A percentile compares a stretch with the other conserved stretches of the same genome.
Evolutionary conservation across 1,140 invertebrate species (phyloP).

Genomic region (Choristoneura fumiferana): DNA sequence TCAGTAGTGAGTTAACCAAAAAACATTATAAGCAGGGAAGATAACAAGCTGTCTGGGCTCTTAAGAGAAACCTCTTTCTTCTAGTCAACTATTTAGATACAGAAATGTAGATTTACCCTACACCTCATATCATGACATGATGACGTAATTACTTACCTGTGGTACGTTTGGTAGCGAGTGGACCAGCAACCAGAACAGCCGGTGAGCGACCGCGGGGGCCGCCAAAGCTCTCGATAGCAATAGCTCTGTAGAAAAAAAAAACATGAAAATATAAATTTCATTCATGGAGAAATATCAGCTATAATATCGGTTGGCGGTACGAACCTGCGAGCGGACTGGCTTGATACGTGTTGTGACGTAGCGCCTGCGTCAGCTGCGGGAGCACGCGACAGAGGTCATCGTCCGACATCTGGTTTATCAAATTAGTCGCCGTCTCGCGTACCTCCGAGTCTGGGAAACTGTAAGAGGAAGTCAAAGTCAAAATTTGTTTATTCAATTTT

Average conservation of each 20-base stretch:
- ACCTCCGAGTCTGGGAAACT: slow-evolving; percentile 95
- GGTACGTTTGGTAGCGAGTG: slow-evolving; percentile 80
- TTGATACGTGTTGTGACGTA: slow-evolving; percentile 96
- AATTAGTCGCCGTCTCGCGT: slow-evolving; percentile 88
- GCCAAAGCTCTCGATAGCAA: slow-evolving; percentile 90
- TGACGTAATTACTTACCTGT: slow-evolving; percentile 42
- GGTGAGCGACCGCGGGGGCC: slow-evolving; percentile 94
- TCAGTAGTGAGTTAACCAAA: no score
- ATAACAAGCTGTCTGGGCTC: no score
- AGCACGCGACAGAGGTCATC: slow-evolving; percentile 95
- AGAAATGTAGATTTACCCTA: no score
- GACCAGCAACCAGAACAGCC: slow-evolving; percentile 95
- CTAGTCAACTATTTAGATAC: no score
- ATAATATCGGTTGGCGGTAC: no score
- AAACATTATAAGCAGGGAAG: no score
- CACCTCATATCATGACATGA: slow-evolving; percentile 17
- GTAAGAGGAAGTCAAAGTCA: slow-evolving; percentile 23
- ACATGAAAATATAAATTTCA: no score
- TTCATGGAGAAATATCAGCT: no score
- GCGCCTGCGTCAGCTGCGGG: slow-evolving; percentile 95
- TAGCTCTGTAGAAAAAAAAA: slow-evolving; percentile 78
- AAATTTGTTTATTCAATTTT: no score
- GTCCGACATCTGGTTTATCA: slow-evolving; percentile 88
- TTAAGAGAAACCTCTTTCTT: no score
- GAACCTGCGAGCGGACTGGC: slow-evolving; percentile 87